Evolutionary conservation across 2,113 vertebrate species (phyloP), one percentile per base, ranked within the genome.

Genomic region (Phaetusa simplex): DNA sequence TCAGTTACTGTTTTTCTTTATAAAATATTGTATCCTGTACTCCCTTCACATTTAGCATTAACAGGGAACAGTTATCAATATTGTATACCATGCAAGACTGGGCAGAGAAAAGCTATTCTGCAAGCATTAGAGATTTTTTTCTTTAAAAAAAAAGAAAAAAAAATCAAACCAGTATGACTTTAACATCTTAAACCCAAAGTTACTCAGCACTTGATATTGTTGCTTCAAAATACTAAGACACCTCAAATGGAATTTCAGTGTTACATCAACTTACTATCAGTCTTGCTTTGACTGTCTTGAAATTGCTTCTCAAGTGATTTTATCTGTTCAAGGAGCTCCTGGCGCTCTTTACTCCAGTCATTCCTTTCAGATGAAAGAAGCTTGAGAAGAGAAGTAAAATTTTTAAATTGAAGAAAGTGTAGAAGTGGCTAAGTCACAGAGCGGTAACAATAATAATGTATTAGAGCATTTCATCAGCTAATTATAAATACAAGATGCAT

Each of bases 341-440:
- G 98, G 73, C 98, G 98, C 73, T 98, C 98, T 94, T 94, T 98
- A 93, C 61, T 98, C 98, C 98, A 98, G 29, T 97, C 96, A 20
- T 90, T 97, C 96, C 97, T 98, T 98, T 99, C 99, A n/a, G 97
- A 97, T 56, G 98, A 98, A 91, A 99, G 98, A 79, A 98, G 98
- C 99, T 99, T 90, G 78, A 90, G 64, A 83, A 94, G 69, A 87
- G 12, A 94, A 64, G 55, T 6, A 83, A 36, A 50, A 14, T 66
- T 78, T 88, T 78, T 65, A 86, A 93, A 38, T 69, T 23, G 19
- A 86, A 90, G 29, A 21, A 56, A 90, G 43, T 3, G 4, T 11
- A 58, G 38, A 47, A 47, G 16, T 45, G 24, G 27, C 9, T 58
- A 86, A 62, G 62, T 49, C 30, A 43, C 10, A 84, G 12, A 81